phyloP scores from a whole-genome alignment of 2,888 invertebrate genomes.

The Eupithecia subumbrata region DNA sequence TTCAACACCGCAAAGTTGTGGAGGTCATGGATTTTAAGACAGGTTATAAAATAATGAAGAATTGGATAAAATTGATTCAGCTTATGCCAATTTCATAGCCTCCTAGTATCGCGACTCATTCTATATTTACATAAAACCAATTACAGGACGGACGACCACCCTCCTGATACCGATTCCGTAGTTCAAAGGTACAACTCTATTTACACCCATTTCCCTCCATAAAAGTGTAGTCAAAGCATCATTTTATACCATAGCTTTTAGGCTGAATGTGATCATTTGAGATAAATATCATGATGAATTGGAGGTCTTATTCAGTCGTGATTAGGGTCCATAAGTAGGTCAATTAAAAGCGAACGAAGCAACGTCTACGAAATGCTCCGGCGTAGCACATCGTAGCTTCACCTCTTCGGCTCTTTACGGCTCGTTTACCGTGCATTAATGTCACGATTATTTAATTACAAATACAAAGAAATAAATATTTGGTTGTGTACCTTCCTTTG shows the following conservation, averaged over 20 bases:
- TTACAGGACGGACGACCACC: conserved; percentile 58
- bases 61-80: conserved; percentile 22
- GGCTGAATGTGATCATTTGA: neutral
- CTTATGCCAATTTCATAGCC: conserved; percentile 41
- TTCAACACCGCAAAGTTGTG: neutral
- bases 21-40: neutral
- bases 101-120: conserved; percentile 53
- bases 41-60: neutral
- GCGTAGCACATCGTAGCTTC: neutral
- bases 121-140: conserved; percentile 76
- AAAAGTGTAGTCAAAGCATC: neutral
- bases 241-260: neutral
- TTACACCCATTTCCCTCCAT: conserved; percentile 20
- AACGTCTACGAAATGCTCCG: too few relatives aligned
- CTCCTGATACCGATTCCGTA: conserved; percentile 41
- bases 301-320: neutral
- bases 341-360: neutral
- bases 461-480: too few relatives aligned
- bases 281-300: neutral
- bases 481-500: too few relatives aligned
- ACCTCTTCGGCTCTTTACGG: neutral
- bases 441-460: too few relatives aligned
- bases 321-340: neutral
- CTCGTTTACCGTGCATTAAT: neutral
- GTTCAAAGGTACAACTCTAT: conserved; percentile 31